Evolutionary conservation across 2,113 vertebrate genomes (phyloP).

Genomic region (Nettapus auritus): DNA sequence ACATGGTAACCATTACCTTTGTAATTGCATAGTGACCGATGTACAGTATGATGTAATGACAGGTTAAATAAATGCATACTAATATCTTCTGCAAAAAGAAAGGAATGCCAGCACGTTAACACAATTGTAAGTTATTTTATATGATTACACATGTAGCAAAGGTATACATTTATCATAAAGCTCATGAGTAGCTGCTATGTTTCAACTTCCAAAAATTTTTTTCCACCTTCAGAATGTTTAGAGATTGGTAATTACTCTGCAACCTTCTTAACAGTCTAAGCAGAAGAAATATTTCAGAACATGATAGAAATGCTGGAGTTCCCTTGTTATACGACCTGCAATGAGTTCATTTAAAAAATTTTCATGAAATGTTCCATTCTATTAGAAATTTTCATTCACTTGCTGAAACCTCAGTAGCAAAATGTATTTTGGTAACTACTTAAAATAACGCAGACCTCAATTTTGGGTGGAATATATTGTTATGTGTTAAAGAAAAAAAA

Average conservation of each 20-base stretch:
- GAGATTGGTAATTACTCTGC: background rate
- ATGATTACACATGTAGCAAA: slow-evolving; percentile 32
- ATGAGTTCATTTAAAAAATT: background rate
- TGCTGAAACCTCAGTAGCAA: background rate
- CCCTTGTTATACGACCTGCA: background rate
- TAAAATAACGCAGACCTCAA: background rate
- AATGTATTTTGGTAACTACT: background rate
- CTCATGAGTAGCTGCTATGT: background rate
- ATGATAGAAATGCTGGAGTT: background rate
- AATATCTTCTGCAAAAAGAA: slow-evolving; percentile 52
- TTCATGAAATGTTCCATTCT: background rate
- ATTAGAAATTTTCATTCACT: background rate
- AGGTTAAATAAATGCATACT: slow-evolving; percentile 69
- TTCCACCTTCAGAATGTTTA: background rate
- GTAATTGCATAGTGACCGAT: slow-evolving; percentile 67
- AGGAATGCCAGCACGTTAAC: slow-evolving; percentile 26
- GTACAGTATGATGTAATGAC: slow-evolving; percentile 71
- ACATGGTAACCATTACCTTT: slow-evolving; percentile 71
- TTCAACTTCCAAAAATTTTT: slow-evolving; percentile 10
- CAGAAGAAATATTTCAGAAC: slow-evolving; percentile 22
- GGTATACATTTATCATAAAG: slow-evolving; percentile 3
- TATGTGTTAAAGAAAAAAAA: background rate
- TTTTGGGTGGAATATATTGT: background rate
- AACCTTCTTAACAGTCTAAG: background rate
- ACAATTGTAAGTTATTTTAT: slow-evolving; percentile 50